These are phyloP conservation scores for Cosmopolites sordidus DNA, from an alignment of 2,888 invertebrate species.

Conservation along the genomic window DNA sequence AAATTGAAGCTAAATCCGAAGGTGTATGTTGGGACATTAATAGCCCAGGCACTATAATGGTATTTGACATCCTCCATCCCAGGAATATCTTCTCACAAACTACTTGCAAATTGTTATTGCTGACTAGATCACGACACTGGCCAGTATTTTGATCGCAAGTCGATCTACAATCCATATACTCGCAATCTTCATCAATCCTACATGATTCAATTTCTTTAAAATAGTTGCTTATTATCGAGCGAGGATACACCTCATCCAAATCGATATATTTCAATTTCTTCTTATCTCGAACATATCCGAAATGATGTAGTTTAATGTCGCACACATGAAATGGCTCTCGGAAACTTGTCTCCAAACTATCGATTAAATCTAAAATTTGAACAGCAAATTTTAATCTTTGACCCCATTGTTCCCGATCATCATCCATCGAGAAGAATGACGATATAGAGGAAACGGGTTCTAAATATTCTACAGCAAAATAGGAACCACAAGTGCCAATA, in stretches of 20 bases:
- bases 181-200: constrained; percentile 59
- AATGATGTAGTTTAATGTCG: constrained; percentile 64
- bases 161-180: constrained; percentile 63
- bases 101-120: constrained; percentile 65
- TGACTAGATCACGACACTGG: constrained; percentile 54
- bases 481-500: constrained; percentile 57
- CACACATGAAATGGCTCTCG: constrained; percentile 63
- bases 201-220: constrained; percentile 50
- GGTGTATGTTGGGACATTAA: constrained; percentile 59
- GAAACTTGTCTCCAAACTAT: constrained; percentile 56
- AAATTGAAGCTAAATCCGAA: constrained; percentile 53
- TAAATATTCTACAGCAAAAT: constrained; percentile 63
- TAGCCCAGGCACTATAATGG: constrained; percentile 58
- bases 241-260: constrained; percentile 59
- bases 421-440: constrained; percentile 53
- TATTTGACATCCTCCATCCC: constrained; percentile 60
- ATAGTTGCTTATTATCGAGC: constrained; percentile 51
- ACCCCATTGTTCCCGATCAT: constrained; percentile 56
- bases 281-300: constrained; percentile 53
- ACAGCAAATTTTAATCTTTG: constrained; percentile 54
- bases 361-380: constrained; percentile 59
- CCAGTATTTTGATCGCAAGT: constrained; percentile 53
- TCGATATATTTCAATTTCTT: constrained; percentile 60
- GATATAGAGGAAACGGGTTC: constrained; percentile 46
- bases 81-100: constrained; percentile 63